phyloP scores from a whole-genome alignment of 2,797 vertebrate species.

The Esox lucius region DNA sequence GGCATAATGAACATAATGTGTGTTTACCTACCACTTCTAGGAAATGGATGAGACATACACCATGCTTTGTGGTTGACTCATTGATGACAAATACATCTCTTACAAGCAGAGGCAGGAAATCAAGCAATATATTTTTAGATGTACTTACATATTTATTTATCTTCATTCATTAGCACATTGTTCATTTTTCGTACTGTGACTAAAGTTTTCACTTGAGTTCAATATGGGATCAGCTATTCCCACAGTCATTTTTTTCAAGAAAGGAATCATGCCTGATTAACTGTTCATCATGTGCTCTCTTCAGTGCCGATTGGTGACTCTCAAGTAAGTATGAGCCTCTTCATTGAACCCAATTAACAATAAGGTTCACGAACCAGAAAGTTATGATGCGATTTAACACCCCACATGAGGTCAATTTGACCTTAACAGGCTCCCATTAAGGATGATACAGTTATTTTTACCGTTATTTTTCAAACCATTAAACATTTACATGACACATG shows the following conservation, averaged over 20 bases:
- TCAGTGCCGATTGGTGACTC: constrained; percentile 48
- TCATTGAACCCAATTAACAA: constrained; percentile 68
- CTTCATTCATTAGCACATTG: background rate
- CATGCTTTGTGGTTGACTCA: constrained; percentile 58
- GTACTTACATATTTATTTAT: no score
- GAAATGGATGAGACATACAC: constrained; percentile 61
- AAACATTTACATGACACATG: constrained; percentile 67
- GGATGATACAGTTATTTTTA: constrained; percentile 71
- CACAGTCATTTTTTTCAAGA: background rate
- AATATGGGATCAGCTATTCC: constrained; percentile 1
- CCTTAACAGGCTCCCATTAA: constrained; percentile 71
- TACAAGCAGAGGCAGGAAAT: constrained; percentile 43
- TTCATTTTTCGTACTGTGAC: background rate
- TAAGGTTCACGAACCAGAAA: constrained; percentile 67
- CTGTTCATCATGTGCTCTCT: constrained; percentile 64
- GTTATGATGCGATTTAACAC: constrained; percentile 73
- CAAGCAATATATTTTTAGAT: constrained; percentile 39
- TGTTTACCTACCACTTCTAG: constrained; percentile 66
- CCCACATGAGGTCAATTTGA: constrained; percentile 73
- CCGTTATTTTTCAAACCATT: constrained; percentile 75
- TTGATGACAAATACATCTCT: constrained; percentile 60
- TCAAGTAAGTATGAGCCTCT: constrained; percentile 60
- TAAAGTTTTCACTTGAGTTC: constrained; percentile 27
- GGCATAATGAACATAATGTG: constrained; percentile 59
- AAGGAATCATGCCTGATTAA: constrained; percentile 59